Conservation (phyloP, 2,113 vertebrate genomes). For the Natator depressus region DNA sequence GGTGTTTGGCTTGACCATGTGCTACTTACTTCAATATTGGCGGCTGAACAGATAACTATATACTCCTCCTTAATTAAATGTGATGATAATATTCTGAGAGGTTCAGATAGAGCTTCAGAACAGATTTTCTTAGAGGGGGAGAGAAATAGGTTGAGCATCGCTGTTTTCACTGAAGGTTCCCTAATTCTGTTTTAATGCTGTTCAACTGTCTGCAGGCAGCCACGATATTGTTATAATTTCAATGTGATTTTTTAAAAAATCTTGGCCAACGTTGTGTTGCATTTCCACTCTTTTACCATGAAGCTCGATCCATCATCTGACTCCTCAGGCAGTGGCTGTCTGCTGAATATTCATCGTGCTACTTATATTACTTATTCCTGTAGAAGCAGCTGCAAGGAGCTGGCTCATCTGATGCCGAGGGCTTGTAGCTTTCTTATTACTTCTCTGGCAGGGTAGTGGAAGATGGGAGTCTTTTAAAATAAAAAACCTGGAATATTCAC, state of each 20-base stretch:
- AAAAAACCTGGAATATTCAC: neutral
- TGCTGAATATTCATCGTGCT: constrained; percentile 10
- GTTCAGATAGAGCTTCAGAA: neutral
- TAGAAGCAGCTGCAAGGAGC: constrained; percentile 24
- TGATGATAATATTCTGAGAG: neutral
- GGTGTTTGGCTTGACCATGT: neutral
- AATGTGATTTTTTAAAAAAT: neutral
- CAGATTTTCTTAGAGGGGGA: neutral
- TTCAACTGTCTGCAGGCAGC: neutral
- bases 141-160: neutral
- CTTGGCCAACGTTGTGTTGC: neutral
- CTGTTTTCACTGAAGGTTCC: neutral
- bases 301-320: neutral
- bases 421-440: neutral
- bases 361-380: neutral
- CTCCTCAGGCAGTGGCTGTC: neutral
- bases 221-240: fast-evolving
- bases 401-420: neutral
- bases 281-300: neutral
- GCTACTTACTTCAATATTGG: neutral
- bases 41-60: neutral
- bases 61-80: neutral
- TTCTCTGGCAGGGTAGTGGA: neutral
- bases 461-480: neutral
- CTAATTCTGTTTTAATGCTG: neutral